These are phyloP conservation scores for Capreolus pygargus DNA, from an alignment of 2,113 vertebrate species.

Conservation along the genomic window DNA sequence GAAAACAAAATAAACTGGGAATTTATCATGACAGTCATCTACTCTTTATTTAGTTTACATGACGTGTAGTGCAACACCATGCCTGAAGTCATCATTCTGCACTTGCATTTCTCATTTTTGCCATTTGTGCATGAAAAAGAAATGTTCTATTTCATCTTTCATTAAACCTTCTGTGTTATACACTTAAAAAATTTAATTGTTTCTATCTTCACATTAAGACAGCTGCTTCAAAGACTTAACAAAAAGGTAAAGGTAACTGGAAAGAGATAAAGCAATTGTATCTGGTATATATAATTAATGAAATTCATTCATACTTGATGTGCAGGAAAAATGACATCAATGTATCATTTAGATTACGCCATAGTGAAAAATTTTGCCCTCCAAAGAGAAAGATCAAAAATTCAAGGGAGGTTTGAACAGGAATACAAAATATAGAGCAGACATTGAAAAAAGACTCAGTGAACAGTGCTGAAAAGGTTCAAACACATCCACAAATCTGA, in stretches of 20 bases:
- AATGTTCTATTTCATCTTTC: background rate
- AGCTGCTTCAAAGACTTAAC: slow-evolving; percentile 44
- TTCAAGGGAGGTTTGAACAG: background rate
- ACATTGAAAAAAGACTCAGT: background rate
- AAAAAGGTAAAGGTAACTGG: slow-evolving; percentile 51
- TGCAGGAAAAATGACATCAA: slow-evolving; percentile 46
- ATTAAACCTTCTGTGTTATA: slow-evolving; percentile 38
- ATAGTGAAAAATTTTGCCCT: slow-evolving; percentile 41
- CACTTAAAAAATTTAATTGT: slow-evolving; percentile 40
- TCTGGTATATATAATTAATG: slow-evolving; percentile 57
- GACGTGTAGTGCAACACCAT: background rate
- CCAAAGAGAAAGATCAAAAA: slow-evolving; percentile 55
- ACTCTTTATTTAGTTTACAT: slow-evolving; percentile 16
- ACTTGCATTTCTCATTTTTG: background rate
- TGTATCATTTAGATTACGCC: slow-evolving; percentile 68
- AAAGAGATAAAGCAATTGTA: slow-evolving; percentile 35
- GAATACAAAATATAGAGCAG: background rate
- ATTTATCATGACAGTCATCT: slow-evolving; percentile 1
- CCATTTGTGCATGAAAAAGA: slow-evolving; percentile 26
- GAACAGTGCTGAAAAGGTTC: background rate
- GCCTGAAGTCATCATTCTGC: background rate
- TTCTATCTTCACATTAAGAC: slow-evolving; percentile 47
- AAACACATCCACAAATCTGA: background rate
- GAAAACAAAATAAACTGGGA: slow-evolving; percentile 1
- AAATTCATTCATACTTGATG: slow-evolving; percentile 25